Percentiles rank a stretch among this genome's conserved stretches.
Evolutionary conservation across 2,888 invertebrate genomes (phyloP).

Genomic region (Gandaritis pyraliata): DNA sequence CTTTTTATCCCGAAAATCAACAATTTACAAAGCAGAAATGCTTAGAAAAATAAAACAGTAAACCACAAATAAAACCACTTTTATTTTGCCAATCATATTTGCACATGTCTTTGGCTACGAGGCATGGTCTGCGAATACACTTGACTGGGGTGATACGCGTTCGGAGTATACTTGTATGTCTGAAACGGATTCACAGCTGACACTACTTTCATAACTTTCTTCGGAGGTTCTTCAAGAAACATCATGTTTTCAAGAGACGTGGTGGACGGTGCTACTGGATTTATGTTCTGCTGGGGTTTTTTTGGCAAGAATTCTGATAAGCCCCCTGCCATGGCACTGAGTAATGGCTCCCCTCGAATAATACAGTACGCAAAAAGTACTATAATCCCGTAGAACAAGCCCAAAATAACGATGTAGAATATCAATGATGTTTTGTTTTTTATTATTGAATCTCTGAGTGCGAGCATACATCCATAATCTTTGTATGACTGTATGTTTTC

Average conservation of each 20-base stretch:
- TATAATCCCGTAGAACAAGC: constrained; percentile 52
- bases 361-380: constrained; percentile 69
- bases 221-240: constrained; percentile 66
- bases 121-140: constrained; percentile 30
- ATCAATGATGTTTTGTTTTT: constrained; percentile 60
- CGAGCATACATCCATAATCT: constrained; percentile 62
- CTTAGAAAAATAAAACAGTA: neutral
- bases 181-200: constrained; percentile 69
- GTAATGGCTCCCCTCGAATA: constrained; percentile 64
- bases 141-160: constrained; percentile 39
- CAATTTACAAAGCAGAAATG: neutral
- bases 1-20: no score
- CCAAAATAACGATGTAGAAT: constrained; percentile 56
- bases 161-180: constrained; percentile 62
- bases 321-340: constrained; percentile 52
- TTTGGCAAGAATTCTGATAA: constrained; percentile 45
- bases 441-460: constrained; percentile 56
- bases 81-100: constrained; percentile 32
- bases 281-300: constrained; percentile 37
- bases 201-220: constrained; percentile 68
- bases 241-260: constrained; percentile 62
- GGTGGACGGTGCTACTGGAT: constrained; percentile 44
- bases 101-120: constrained; percentile 42
- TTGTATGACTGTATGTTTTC: constrained; percentile 49
- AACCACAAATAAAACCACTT: neutral